These are phyloP conservation scores for Glareola pratincola DNA, from an alignment of 2,113 vertebrate genomes.

Conservation along the genomic window DNA sequence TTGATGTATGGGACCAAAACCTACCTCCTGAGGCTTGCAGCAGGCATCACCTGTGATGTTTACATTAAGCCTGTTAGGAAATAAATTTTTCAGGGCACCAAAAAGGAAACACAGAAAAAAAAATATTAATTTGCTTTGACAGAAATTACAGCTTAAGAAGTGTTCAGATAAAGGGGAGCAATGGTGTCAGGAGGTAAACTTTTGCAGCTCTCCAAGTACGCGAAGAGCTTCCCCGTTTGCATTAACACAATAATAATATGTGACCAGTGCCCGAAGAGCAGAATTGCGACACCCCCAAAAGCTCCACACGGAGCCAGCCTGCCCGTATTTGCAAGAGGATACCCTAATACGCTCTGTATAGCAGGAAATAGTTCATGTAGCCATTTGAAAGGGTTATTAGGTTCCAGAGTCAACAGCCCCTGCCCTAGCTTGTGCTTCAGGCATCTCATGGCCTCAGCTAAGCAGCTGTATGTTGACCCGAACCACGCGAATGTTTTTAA, in stretches of 20 bases:
- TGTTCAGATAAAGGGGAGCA: background rate
- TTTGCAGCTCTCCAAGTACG: background rate
- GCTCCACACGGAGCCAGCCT: background rate
- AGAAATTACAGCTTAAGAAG: background rate
- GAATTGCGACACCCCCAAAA: background rate
- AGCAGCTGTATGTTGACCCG: background rate
- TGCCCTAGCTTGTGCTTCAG: background rate
- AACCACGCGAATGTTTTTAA: background rate
- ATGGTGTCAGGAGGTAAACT: background rate
- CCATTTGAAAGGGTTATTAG: slow-evolving; percentile 6
- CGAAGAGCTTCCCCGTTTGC: background rate
- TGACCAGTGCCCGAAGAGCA: background rate
- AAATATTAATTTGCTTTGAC: background rate
- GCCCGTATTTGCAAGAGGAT: background rate
- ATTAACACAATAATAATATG: background rate
- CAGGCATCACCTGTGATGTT: background rate
- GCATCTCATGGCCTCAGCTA: background rate
- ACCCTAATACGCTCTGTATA: background rate
- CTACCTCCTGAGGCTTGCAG: background rate
- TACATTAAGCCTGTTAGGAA: background rate
- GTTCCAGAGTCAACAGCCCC: slow-evolving; percentile 36
- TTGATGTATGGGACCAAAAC: background rate
- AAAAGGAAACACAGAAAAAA: background rate
- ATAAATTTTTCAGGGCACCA: background rate
- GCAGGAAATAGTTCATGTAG: slow-evolving; percentile 22